phyloP scores from a whole-genome alignment of 2,113 vertebrate species.

The Erythrocercus mccallii region DNA sequence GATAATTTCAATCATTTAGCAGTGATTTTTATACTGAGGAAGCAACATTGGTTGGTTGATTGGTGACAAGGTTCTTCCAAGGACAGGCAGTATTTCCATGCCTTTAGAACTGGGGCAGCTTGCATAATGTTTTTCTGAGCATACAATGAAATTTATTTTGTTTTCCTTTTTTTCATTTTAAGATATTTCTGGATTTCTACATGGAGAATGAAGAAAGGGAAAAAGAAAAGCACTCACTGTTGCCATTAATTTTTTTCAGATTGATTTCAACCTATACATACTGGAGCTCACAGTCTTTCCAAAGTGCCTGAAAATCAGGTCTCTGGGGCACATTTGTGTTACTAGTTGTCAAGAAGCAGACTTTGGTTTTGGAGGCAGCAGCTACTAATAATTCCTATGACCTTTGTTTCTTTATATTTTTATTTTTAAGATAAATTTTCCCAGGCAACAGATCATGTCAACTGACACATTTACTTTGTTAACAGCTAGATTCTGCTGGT shows the following conservation, averaged over 20 bases:
- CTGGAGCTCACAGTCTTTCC: background rate
- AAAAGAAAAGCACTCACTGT: background rate
- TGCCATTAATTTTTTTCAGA: background rate
- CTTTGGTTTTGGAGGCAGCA: background rate
- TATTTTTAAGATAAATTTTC: background rate
- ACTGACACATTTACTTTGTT: background rate
- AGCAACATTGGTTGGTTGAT: rapidly evolving
- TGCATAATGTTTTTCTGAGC: background rate
- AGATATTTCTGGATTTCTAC: background rate
- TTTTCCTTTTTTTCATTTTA: background rate
- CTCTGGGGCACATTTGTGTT: background rate
- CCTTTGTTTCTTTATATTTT: background rate
- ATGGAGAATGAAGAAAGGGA: background rate
- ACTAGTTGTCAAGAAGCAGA: background rate
- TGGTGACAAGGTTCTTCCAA: background rate
- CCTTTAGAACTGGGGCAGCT: rapidly evolving
- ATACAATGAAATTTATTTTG: rapidly evolving
- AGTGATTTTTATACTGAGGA: background rate
- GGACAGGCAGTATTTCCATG: background rate
- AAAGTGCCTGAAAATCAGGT: background rate
- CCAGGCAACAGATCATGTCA: background rate
- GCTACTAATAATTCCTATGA: background rate
- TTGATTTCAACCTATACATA: background rate
- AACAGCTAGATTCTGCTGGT: background rate
- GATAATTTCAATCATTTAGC: background rate